Evolutionary conservation across 2,113 vertebrate genomes (phyloP).

Genomic region (Neodon shergylaensis): DNA sequence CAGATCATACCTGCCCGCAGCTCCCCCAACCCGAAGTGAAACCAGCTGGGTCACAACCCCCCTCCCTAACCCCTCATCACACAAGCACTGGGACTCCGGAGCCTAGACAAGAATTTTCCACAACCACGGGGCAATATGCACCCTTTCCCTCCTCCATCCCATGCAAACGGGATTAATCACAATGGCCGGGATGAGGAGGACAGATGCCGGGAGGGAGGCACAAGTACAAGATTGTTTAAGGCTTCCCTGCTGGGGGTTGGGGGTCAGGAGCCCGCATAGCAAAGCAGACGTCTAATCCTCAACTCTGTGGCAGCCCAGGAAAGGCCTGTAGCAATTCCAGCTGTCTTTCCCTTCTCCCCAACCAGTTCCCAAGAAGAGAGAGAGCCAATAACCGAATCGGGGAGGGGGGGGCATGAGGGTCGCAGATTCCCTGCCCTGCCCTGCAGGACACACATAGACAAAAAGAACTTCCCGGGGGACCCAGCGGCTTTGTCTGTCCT

Average conservation of each 20-base stretch:
- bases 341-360: conserved; percentile 64
- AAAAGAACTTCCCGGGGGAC: neutral
- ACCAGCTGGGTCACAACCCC: neutral
- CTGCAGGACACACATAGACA: neutral
- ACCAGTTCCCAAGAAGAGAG: neutral
- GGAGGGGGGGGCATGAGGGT: neutral
- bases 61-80: neutral
- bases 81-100: neutral
- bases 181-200: neutral
- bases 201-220: neutral
- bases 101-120: neutral
- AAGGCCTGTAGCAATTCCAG: conserved; percentile 50
- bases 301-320: neutral
- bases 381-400: neutral
- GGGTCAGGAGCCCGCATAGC: neutral
- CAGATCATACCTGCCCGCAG: neutral
- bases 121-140: neutral
- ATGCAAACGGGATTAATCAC: too few relatives aligned
- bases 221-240: neutral
- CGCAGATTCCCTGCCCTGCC: neutral
- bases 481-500: neutral
- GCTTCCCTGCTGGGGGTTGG: neutral
- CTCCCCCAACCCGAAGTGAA: neutral
- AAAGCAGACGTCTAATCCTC: conserved; percentile 14
- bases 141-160: neutral